Percentiles rank a stretch among this genome's conserved stretches.
Conservation (phyloP, 2,113 vertebrate species). For the Polypterus senegalus region DNA sequence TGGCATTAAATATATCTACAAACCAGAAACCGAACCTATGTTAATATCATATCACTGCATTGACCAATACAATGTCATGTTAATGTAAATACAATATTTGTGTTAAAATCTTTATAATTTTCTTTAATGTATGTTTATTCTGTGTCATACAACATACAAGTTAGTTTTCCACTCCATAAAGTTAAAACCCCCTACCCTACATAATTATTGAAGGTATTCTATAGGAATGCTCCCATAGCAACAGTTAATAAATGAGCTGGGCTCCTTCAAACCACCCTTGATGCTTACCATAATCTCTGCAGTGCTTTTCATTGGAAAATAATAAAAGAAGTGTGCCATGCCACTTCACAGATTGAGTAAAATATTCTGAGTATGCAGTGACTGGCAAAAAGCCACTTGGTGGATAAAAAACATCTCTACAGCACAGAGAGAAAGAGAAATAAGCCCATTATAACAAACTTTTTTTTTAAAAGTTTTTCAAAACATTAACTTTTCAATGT, state of each 20-base stretch:
- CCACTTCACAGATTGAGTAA: not conserved
- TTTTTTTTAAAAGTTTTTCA: too few species aligned
- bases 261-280: not conserved
- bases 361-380: not conserved
- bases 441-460: too few species aligned
- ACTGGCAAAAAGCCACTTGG: not conserved
- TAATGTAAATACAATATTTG: too few species aligned
- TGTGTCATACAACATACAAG: too few species aligned
- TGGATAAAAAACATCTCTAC: conserved; percentile 12
- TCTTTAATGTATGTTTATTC: too few species aligned
- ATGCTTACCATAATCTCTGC: not conserved
- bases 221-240: not conserved
- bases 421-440: not conserved
- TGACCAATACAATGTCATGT: too few species aligned
- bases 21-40: too few species aligned
- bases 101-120: too few species aligned
- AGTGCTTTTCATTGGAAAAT: not conserved
- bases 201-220: not conserved
- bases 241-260: not conserved
- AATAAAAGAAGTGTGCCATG: not conserved
- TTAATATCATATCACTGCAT: too few species aligned
- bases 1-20: too few species aligned
- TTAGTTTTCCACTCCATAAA: too few species aligned
- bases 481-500: too few species aligned
- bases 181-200: not conserved